Evolutionary conservation across 2,113 vertebrate genomes (phyloP), one percentile per base, ranked within the genome.

Genomic region (Corydoras maculifer): DNA sequence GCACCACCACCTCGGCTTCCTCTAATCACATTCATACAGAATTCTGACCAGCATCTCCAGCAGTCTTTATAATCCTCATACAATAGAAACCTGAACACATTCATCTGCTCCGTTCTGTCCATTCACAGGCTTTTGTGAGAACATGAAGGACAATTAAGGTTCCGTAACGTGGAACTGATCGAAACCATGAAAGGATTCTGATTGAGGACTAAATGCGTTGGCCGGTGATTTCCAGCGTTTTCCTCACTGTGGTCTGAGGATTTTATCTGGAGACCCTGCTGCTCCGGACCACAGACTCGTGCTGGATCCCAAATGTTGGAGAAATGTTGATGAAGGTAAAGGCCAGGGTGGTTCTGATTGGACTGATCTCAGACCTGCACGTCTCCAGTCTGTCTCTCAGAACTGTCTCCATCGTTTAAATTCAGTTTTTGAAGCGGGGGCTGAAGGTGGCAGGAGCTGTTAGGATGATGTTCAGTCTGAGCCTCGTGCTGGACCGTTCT

Each of bases 131-230:
- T 72, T 75, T 78, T 75, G 62, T 78, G 73, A 62, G 73, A 65
- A 78, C 69, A 18, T 62, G 69, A 43, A 12, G 66, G 62, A 59
- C 74, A 77, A 72, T 78, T 75, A 78, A 65, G 72, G 67, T 32
- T 48, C 51, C 43, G 70, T 78, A 65, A 71, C 72, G 58, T 53
- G 15, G 60, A 61, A 69, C 63, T 77, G 69, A 77, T 72, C 79
- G 62, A 72, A 54, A 53, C 54, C 25, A 72, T 72, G 18, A 82
- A 82, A 79, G 48, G 65, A 65, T 65, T 25, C 70, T 79, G 72
- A 80, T 73, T 78, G 72, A 57, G 25, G 54, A 50, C 9, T 70
- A 59, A 63, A 76, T 60, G 49, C 57, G n/a, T n/a, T 59, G 55
- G 25, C 62, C 57, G 54, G 73, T 73, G 48, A 51, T 58, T 65